Percentiles rank a stretch among this genome's conserved stretches.
phyloP scores from a whole-genome alignment of 2,888 invertebrate genomes.

The Eupithecia pulchellata region DNA sequence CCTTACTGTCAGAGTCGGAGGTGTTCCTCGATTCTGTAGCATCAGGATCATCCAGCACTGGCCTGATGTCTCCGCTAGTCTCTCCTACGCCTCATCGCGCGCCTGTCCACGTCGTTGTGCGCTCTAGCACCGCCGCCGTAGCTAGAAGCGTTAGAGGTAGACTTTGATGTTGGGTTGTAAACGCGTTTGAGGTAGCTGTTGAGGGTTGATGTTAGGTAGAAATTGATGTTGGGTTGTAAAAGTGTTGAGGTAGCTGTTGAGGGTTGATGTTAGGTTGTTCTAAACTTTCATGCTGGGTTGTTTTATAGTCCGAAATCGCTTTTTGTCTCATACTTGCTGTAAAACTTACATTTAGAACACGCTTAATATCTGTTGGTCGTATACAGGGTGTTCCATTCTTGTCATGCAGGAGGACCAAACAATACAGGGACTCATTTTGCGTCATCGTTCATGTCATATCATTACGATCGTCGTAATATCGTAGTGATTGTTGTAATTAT shows the following conservation, averaged over 20 bases:
- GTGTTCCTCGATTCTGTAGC: slow-evolving; percentile 71
- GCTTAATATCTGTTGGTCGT: no score
- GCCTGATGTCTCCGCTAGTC: slow-evolving; percentile 23
- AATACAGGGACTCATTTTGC: no score
- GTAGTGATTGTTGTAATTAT: background rate
- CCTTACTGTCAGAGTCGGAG: slow-evolving; percentile 73
- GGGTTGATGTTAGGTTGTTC: slow-evolving; percentile 1
- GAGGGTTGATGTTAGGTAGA: no score
- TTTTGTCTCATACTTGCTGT: no score
- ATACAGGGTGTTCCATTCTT: no score
- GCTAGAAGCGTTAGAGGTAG: slow-evolving; percentile 64
- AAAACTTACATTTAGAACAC: no score
- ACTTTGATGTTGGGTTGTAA: background rate
- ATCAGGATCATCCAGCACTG: slow-evolving; percentile 59
- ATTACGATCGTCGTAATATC: no score
- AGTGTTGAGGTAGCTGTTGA: background rate
- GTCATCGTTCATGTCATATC: no score
- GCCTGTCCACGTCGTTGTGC: slow-evolving; percentile 8
- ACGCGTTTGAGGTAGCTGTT: background rate
- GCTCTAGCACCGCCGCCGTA: slow-evolving; percentile 45
- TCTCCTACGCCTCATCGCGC: slow-evolving; percentile 42
- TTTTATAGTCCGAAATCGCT: no score
- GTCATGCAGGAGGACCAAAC: no score
- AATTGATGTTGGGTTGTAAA: background rate
- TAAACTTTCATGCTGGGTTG: background rate